phyloP scores from a whole-genome alignment of 2,888 invertebrate species.

The Hanleya hanleyi region DNA sequence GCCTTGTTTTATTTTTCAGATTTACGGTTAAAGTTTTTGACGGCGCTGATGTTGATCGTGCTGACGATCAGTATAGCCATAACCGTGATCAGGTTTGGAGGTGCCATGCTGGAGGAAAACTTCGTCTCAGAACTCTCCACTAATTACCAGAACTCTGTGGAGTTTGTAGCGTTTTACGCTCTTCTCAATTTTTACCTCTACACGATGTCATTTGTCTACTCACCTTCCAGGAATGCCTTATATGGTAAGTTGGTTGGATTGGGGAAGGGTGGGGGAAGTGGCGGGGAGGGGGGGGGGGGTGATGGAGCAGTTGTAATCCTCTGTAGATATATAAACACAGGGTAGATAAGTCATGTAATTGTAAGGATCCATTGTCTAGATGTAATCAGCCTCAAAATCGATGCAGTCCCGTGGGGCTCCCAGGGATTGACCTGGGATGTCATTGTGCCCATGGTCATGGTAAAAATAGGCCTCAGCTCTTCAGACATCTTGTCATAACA shows the following conservation, averaged over 20 bases:
- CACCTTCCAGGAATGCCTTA: constrained; percentile 85
- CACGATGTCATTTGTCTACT: constrained; percentile 95
- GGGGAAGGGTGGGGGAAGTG: neutral
- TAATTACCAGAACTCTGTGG: constrained; percentile 92
- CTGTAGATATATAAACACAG: neutral
- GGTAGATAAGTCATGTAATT: neutral
- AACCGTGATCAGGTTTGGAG: constrained; percentile 88
- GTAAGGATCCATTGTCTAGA: neutral
- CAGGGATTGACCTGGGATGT: no score
- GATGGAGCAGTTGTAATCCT: neutral
- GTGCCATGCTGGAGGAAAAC: constrained; percentile 92
- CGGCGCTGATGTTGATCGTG: constrained; percentile 88
- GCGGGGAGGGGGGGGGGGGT: no score
- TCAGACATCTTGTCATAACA: no score
- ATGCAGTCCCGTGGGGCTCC: no score
- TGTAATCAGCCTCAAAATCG: no score
- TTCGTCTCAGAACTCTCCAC: constrained; percentile 92
- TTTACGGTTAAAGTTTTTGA: constrained; percentile 91
- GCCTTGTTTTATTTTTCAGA: constrained; percentile 81
- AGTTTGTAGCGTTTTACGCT: constrained; percentile 96
- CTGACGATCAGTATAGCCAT: constrained; percentile 83
- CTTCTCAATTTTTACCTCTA: constrained; percentile 94
- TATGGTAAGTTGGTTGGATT: constrained; percentile 89
- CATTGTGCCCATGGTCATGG: no score
- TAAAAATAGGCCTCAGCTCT: no score